phyloP scores from a whole-genome alignment of 1,140 invertebrate species.

The Pristionchus pacificus region DNA sequence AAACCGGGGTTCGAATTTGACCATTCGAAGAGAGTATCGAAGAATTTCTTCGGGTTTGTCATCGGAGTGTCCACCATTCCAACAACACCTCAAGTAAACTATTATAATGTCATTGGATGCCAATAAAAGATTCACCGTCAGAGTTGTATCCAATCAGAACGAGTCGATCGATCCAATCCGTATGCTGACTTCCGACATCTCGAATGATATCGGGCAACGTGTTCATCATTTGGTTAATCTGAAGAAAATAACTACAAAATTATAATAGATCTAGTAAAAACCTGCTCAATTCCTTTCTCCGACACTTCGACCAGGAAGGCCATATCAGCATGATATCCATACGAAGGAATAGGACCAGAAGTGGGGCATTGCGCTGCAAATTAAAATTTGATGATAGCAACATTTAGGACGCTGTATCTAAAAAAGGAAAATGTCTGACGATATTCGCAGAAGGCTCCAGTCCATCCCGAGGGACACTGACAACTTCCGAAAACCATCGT shows the following conservation, averaged over 20 bases:
- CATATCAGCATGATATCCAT: constrained; percentile 27
- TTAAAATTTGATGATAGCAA: too few relatives aligned
- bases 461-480: constrained; percentile 27
- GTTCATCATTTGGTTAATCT: background rate
- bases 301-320: constrained; percentile 39
- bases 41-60: background rate
- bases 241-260: background rate
- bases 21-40: background rate
- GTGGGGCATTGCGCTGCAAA: constrained; percentile 15
- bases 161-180: constrained; percentile 31
- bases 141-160: constrained; percentile 37
- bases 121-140: background rate
- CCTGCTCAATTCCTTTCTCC: constrained; percentile 8
- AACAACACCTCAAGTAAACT: background rate
- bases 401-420: background rate
- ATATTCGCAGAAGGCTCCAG: constrained; percentile 29
- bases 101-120: background rate
- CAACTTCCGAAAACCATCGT: constrained; percentile 22
- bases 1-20: background rate
- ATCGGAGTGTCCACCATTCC: background rate
- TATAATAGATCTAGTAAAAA: too few relatives aligned
- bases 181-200: constrained; percentile 30
- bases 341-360: constrained; percentile 17
- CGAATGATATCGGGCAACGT: constrained; percentile 27
- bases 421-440: background rate